Evolutionary conservation across 1,140 invertebrate genomes (phyloP).

Genomic region (Rhizoglyphus robini): DNA sequence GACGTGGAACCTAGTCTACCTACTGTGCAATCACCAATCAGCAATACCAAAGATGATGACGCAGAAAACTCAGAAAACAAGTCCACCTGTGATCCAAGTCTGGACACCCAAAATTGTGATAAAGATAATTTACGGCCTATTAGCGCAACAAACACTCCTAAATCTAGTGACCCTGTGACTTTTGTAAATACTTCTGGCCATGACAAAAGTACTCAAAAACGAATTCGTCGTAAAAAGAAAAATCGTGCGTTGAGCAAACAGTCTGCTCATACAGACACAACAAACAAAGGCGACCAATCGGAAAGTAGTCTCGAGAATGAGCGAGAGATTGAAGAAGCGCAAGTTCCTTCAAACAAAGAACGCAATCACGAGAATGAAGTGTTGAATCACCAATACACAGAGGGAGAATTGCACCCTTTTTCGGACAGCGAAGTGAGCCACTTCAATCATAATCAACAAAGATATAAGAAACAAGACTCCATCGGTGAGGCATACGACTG

Average conservation of each 20-base stretch:
- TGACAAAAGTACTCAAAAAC: neutral
- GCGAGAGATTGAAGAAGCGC: neutral
- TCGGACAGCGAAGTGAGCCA: slow-evolving; percentile 12
- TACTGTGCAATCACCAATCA: neutral
- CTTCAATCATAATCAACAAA: neutral
- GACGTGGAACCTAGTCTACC: neutral
- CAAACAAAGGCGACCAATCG: slow-evolving; percentile 11
- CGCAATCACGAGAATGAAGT: neutral
- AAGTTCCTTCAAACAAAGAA: neutral
- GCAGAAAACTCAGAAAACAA: neutral
- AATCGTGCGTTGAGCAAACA: neutral
- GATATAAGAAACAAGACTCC: neutral
- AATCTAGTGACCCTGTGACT: neutral
- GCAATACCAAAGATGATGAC: neutral
- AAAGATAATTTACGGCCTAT: neutral
- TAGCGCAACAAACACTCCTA: neutral
- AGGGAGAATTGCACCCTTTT: slow-evolving; percentile 17
- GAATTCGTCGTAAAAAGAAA: slow-evolving; percentile 16
- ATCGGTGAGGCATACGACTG: slow-evolving; percentile 32
- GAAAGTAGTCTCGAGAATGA: neutral
- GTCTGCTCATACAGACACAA: neutral
- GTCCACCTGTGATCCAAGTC: neutral
- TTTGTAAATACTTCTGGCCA: too few species aligned
- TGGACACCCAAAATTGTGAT: too few species aligned
- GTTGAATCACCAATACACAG: neutral